Evolutionary conservation across 2,888 invertebrate species (phyloP).

Genomic region (Sarcophaga subvicina): DNA sequence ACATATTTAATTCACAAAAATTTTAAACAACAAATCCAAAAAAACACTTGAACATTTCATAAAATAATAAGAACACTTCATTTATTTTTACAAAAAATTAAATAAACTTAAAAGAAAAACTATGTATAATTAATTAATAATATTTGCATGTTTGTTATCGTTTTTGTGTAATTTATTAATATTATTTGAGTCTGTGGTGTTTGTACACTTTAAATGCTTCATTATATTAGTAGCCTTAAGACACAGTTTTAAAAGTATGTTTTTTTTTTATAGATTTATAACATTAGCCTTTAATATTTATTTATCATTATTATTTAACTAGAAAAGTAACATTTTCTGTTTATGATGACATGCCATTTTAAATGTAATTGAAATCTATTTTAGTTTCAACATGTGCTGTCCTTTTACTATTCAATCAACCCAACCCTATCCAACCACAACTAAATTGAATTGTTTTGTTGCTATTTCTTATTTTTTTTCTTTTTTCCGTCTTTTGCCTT

Average conservation of each 20-base stretch:
- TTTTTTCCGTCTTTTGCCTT: too few relatives aligned
- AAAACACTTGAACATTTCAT: too few relatives aligned
- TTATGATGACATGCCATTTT: background rate
- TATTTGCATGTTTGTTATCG: background rate
- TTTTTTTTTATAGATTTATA: background rate
- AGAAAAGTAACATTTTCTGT: background rate
- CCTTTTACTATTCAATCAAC: background rate
- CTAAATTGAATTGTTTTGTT: background rate
- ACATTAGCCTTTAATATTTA: background rate
- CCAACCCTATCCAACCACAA: background rate
- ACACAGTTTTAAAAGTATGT: background rate
- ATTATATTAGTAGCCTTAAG: background rate
- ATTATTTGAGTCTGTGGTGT: background rate
- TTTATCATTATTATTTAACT: background rate
- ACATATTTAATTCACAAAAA: too few relatives aligned
- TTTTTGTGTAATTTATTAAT: background rate
- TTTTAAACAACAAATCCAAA: too few relatives aligned
- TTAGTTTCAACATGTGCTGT: background rate
- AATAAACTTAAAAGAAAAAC: background rate
- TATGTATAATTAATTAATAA: background rate
- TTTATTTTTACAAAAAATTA: background rate
- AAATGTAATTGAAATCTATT: background rate
- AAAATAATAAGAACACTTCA: background rate
- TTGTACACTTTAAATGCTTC: background rate
- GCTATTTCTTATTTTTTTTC: background rate